phyloP scores from a whole-genome alignment of 2,797 vertebrate genomes.

The Pogoniulus pusillus region DNA sequence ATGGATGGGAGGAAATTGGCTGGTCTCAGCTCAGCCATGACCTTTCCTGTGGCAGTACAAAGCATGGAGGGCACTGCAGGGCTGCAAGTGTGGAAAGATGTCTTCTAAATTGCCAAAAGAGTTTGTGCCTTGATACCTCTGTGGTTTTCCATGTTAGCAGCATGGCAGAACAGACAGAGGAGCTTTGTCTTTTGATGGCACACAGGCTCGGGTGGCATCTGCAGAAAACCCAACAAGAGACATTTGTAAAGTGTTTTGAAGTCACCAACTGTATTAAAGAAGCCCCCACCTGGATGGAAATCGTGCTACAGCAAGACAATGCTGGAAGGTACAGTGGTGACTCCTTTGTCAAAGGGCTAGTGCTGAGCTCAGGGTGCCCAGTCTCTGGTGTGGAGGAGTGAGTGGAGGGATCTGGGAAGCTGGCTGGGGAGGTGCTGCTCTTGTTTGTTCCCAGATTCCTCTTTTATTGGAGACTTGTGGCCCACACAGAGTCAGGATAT shows the following conservation, averaged over 20 bases:
- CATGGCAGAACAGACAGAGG: neutral
- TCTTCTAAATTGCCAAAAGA: neutral
- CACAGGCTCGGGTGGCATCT: neutral
- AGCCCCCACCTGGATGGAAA: neutral
- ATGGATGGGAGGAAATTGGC: neutral
- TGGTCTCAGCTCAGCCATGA: neutral
- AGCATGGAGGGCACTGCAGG: neutral
- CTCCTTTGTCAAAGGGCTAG: neutral
- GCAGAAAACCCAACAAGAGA: neutral
- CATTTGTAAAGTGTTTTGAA: neutral
- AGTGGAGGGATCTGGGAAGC: neutral
- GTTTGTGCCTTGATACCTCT: neutral
- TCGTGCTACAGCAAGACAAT: neutral
- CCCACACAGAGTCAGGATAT: neutral
- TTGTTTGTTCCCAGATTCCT: constrained; percentile 71
- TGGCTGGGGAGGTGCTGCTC: neutral
- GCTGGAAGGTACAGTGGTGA: neutral
- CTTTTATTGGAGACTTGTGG: constrained; percentile 63
- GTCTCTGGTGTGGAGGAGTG: neutral
- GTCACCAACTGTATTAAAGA: neutral
- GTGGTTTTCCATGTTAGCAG: neutral
- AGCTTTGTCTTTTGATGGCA: neutral
- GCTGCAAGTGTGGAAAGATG: neutral
- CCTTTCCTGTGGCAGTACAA: neutral
- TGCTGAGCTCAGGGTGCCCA: neutral